Percentiles rank a stretch among this genome's conserved stretches.
These are phyloP conservation scores for Cryptus viduatorius DNA, from an alignment of 2,888 invertebrate genomes.

Conservation along the genomic window DNA sequence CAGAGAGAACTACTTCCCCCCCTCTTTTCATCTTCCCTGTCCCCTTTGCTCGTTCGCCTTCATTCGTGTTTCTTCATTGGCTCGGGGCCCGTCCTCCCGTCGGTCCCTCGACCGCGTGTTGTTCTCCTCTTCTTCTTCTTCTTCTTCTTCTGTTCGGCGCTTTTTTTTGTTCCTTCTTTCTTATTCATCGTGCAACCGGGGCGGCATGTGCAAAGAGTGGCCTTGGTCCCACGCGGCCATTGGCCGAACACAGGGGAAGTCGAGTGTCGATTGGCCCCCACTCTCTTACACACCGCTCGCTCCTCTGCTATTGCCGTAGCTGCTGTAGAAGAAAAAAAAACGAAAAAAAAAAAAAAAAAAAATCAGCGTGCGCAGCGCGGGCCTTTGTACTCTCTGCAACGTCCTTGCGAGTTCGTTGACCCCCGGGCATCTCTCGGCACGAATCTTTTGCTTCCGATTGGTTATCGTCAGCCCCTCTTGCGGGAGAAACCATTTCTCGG, in stretches of 20 bases:
- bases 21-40: constrained; percentile 5
- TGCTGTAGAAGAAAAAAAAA: constrained; percentile 41
- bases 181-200: constrained; percentile 63
- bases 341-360: constrained; percentile 39
- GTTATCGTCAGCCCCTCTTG: constrained; percentile 63
- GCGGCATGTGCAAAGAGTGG: constrained; percentile 77
- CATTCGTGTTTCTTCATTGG: constrained; percentile 59
- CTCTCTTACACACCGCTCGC: constrained; percentile 28
- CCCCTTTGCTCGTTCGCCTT: constrained; percentile 49
- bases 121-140: constrained; percentile 36
- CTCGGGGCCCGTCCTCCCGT: constrained; percentile 19
- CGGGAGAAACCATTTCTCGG: constrained; percentile 63
- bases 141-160: constrained; percentile 40
- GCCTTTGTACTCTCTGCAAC: constrained; percentile 74
- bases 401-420: constrained; percentile 84
- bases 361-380: constrained; percentile 63
- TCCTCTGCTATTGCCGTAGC: constrained; percentile 34
- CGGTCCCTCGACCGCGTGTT: constrained; percentile 60
- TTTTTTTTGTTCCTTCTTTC: constrained; percentile 50
- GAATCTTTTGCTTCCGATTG: constrained; percentile 73
- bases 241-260: constrained; percentile 80
- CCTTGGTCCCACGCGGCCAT: constrained; percentile 83
- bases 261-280: constrained; percentile 72
- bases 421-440: constrained; percentile 62
- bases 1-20: not conserved